Base-by-base conservation (phyloP, 2,888 invertebrate species). In the Parthenolecanium corni region DNA sequence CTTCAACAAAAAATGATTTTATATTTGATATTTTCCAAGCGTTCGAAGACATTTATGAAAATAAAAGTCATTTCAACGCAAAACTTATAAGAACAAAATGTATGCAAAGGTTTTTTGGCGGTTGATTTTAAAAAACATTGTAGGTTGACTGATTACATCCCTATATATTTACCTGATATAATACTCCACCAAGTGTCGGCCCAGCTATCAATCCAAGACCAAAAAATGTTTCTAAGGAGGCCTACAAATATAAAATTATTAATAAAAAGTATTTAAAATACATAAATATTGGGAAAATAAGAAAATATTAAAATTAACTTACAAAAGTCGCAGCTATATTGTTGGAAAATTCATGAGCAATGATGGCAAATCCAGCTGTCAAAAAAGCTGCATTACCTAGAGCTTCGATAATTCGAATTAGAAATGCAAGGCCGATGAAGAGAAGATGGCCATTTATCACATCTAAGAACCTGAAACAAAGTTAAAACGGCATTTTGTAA, bases 191-290 rank as follows among this genome's bases (percentile, higher is more conserved):
- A 11, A 94, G 80, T 0, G 89, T 89, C 0, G 94, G 94, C 0
- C 94, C 94, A 1, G 89, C 87, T 64, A 93, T 92, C 64, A 93
- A 78, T 1, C 82, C 94, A 69, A 82, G 79, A 0, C 93, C 93
- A 72, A 90, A 91, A 73, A 89, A 91, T 1, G 92, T 89, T 74
- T 90, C 89, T 49, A 89, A 73, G 0, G 86, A 85, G 1, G 88
- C 88, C 85, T 85, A 72, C 38, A 70, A 71, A 64, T 64, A 62
- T 54, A 64, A 47, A 23, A 23, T 2, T 52, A 25, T 6, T 9
- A 31, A 9, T 31, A 31, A 6, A 31, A 9, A 31, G 9, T 4
- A 52, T 9, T 52, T 36, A 36, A n/a, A 20, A 24, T n/a, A 9
- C 14, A 4, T n/a, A 16, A 25, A 23, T 23, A 9, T 16, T 16